phyloP scores from a whole-genome alignment of 2,888 invertebrate species.

The Lasioglossum morio region DNA sequence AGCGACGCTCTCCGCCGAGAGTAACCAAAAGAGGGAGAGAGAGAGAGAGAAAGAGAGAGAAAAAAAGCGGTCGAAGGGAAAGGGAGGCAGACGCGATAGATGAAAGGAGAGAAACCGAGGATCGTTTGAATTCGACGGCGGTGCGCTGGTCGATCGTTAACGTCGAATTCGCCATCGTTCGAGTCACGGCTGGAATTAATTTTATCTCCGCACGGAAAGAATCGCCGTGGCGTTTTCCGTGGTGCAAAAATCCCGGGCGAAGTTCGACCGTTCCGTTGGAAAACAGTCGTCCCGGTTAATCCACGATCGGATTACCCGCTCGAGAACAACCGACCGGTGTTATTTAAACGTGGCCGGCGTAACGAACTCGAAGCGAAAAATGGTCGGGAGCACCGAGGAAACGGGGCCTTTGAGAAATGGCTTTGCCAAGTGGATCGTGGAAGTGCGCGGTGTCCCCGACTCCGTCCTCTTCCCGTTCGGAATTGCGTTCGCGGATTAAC shows the following conservation, averaged over 20 bases:
- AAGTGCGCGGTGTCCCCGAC: neutral
- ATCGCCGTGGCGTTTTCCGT: neutral
- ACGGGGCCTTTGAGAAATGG: conserved; percentile 30
- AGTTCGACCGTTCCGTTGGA: conserved; percentile 13
- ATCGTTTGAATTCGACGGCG: conserved; percentile 22
- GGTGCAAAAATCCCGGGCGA: conserved; percentile 2
- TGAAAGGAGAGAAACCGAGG: neutral
- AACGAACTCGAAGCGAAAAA: conserved; percentile 48
- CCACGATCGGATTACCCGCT: conserved; percentile 48
- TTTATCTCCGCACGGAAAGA: conserved; percentile 21
- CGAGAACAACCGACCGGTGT: conserved; percentile 33
- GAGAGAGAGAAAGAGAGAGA: neutral
- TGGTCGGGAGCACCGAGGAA: conserved; percentile 12
- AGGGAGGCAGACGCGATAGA: neutral
- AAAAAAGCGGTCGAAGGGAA: neutral
- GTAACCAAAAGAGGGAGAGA: neutral
- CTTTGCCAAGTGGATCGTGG: conserved; percentile 47
- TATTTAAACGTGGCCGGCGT: conserved; percentile 48
- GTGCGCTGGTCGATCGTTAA: conserved; percentile 39
- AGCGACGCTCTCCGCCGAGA: neutral
- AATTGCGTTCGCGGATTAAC: conserved; percentile 32
- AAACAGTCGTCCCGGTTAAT: conserved; percentile 35
- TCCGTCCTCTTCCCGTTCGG: neutral
- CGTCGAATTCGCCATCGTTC: conserved; percentile 5
- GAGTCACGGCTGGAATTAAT: conserved; percentile 33